Percentiles rank a stretch among this genome's conserved stretches.
Evolutionary conservation across 92 coral and sea anemone genomes (phyloP).

Genomic region (Bergia puertoricense): DNA sequence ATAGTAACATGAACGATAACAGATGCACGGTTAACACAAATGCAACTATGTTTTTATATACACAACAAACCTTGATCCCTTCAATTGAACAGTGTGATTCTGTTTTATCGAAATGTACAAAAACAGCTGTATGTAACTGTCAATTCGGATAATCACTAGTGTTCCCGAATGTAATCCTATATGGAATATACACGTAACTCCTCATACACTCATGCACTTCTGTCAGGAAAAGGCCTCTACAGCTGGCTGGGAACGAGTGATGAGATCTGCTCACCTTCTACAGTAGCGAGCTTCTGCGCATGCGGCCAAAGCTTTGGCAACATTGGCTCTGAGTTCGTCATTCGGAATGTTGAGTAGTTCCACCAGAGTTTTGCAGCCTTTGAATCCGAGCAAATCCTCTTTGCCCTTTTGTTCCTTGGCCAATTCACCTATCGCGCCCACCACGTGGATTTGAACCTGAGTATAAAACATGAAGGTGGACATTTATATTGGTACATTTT

Average conservation of each 20-base stretch:
- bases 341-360: slow-evolving; percentile 74
- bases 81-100: too few species aligned
- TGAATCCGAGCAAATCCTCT: slow-evolving; percentile 64
- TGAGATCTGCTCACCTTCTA: slow-evolving; percentile 63
- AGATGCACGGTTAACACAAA: too few species aligned
- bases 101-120: too few species aligned
- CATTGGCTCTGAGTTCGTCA: slow-evolving; percentile 75
- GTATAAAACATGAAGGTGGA: background rate
- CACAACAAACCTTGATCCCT: too few species aligned
- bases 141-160: too few species aligned
- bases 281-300: slow-evolving; percentile 70
- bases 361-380: slow-evolving; percentile 85
- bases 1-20: too few species aligned
- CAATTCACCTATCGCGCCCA: slow-evolving; percentile 89
- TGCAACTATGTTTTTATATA: too few species aligned
- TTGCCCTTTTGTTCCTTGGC: slow-evolving; percentile 76
- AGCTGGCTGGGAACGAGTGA: background rate
- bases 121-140: too few species aligned
- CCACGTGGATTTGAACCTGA: slow-evolving; percentile 86
- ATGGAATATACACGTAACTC: background rate
- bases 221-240: background rate
- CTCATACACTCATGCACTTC: background rate
- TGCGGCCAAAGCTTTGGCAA: slow-evolving; percentile 78
- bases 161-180: too few species aligned
- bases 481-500: background rate